Percentiles rank a stretch among this genome's conserved stretches.
Evolutionary conservation across 1,140 invertebrate species (phyloP).

Genomic region (Colletes gigas): DNA sequence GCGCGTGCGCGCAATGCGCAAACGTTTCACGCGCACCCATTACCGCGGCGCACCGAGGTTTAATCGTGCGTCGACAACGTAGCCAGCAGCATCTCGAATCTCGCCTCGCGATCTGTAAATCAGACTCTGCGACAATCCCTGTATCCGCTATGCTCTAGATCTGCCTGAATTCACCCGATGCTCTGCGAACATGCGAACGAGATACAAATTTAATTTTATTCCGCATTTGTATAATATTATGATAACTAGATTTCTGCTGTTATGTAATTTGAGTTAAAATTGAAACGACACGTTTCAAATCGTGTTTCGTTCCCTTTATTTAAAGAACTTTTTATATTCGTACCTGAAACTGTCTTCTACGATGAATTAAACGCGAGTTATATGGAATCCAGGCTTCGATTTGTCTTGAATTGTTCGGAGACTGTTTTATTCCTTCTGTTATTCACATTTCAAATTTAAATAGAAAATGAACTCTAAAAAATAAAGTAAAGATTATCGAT

Average conservation of each 20-base stretch:
- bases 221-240: neutral
- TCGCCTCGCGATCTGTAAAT: neutral
- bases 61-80: conserved; percentile 55
- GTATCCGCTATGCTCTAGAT: too few species aligned
- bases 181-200: neutral
- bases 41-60: conserved; percentile 20
- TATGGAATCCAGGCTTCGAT: neutral
- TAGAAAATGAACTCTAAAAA: too few species aligned
- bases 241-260: neutral
- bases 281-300: neutral
- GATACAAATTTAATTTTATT: neutral
- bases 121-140: too few species aligned
- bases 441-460: too few species aligned
- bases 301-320: neutral
- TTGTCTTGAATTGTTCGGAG: too few species aligned
- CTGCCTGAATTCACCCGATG: accelerated
- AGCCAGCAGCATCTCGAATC: conserved; percentile 27
- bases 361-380: neutral
- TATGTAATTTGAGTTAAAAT: too few species aligned
- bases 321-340: too few species aligned
- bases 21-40: conserved; percentile 49
- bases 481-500: too few species aligned
- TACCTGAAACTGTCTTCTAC: neutral
- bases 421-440: too few species aligned
- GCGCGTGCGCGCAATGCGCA: conserved; percentile 56